A percentile compares a stretch with the other conserved stretches of the same genome.
phyloP scores from a whole-genome alignment of 2,113 vertebrate genomes.

The Pterocles gutturalis region DNA sequence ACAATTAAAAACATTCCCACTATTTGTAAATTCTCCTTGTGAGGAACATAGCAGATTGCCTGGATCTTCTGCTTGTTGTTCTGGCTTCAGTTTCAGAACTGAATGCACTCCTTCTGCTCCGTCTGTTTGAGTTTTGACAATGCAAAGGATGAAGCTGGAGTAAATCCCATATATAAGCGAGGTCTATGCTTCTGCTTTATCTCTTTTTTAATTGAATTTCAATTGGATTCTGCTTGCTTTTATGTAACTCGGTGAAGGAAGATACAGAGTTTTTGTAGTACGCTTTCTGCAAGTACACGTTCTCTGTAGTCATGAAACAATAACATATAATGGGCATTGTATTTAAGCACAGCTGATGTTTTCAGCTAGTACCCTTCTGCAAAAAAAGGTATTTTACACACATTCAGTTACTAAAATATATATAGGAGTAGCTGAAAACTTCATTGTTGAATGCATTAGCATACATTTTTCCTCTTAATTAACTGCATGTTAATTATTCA shows the following conservation, averaged over 20 bases:
- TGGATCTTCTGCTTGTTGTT: conserved; percentile 82
- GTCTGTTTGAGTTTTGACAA: conserved; percentile 85
- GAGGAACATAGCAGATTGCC: conserved; percentile 83
- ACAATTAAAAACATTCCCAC: conserved; percentile 75
- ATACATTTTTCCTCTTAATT: conserved; percentile 43
- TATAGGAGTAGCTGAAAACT: conserved; percentile 15
- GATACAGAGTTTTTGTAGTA: conserved; percentile 12
- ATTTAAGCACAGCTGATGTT: conserved; percentile 57
- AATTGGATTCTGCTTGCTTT: conserved; percentile 40
- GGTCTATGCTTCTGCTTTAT: conserved; percentile 68
- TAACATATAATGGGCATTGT: conserved; percentile 20
- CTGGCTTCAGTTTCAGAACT: conserved; percentile 84
- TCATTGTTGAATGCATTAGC: background rate
- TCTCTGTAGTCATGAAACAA: background rate
- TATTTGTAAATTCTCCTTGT: conserved; percentile 80
- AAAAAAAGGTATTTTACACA: conserved; percentile 49
- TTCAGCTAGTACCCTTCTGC: background rate
- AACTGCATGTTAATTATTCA: conserved; percentile 26
- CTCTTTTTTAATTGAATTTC: conserved; percentile 65
- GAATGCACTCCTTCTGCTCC: conserved; percentile 84
- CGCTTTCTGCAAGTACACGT: background rate
- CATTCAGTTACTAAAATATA: background rate
- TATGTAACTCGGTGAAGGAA: conserved; percentile 11
- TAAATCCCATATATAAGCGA: conserved; percentile 72
- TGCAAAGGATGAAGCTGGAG: conserved; percentile 81